A percentile compares a stretch with the other conserved stretches of the same genome.
Evolutionary conservation across 2,113 vertebrate species (phyloP).

Genomic region (Macrotus californicus): DNA sequence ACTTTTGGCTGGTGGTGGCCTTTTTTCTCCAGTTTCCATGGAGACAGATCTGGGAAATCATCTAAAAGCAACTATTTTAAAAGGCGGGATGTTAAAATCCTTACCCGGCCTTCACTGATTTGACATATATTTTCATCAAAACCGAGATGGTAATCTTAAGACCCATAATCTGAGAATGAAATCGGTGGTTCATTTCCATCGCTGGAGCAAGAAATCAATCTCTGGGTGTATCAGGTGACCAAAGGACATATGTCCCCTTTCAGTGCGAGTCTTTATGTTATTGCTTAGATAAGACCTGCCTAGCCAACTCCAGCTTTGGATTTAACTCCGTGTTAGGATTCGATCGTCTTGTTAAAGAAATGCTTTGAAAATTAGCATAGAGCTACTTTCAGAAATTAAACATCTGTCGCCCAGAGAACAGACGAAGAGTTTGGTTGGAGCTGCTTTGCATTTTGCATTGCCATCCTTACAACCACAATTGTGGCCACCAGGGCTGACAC

Average conservation of each 20-base stretch:
- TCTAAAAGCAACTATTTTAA: slow-evolving; percentile 65
- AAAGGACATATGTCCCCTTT: not conserved
- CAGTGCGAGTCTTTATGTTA: not conserved
- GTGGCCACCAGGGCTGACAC: not conserved
- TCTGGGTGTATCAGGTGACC: not conserved
- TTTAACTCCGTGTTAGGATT: not conserved
- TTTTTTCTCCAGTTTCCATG: slow-evolving; percentile 73
- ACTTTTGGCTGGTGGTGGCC: slow-evolving; percentile 56
- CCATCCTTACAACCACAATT: not conserved
- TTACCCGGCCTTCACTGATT: slow-evolving; percentile 34
- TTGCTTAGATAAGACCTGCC: not conserved
- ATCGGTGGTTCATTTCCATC: not conserved
- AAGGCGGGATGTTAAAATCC: slow-evolving; percentile 69
- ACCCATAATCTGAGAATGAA: slow-evolving; percentile 4
- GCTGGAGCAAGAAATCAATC: not conserved
- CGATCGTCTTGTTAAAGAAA: not conserved
- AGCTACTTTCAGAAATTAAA: not conserved
- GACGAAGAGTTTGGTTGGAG: not conserved
- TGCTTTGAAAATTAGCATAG: not conserved
- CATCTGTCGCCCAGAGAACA: not conserved
- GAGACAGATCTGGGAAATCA: slow-evolving; percentile 68
- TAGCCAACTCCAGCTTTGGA: not conserved
- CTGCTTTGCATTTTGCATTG: not conserved
- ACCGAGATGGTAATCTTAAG: slow-evolving; percentile 39
- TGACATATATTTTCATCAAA: slow-evolving; percentile 65